Percentiles rank a stretch among this genome's conserved stretches.
These are phyloP conservation scores for Chondrilla cf. caribensis DNA, from an alignment of 37 sponge, comb jelly and placozoan species.

Conservation along the genomic window DNA sequence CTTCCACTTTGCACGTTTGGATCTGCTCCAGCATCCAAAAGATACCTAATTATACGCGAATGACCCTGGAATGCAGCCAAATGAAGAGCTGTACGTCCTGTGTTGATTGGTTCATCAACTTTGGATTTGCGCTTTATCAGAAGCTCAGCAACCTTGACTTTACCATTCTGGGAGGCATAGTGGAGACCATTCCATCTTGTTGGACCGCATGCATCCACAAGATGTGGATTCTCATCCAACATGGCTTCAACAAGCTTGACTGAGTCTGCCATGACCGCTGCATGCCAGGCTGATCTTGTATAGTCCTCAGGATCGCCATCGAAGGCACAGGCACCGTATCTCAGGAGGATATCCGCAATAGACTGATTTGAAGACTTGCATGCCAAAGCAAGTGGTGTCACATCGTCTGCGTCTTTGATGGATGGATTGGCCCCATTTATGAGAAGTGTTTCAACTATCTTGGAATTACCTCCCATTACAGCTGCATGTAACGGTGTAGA, in stretches of 20 bases:
- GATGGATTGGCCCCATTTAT: constrained; percentile 44
- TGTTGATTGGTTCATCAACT: constrained; percentile 50
- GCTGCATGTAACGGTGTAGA: constrained; percentile 60
- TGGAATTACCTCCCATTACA: constrained; percentile 42
- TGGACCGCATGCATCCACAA: constrained; percentile 41
- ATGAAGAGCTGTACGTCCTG: constrained; percentile 69
- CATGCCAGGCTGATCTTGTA: constrained; percentile 43
- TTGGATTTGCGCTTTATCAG: constrained; percentile 39
- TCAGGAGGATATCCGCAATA: constrained; percentile 45
- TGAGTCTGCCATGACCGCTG: constrained; percentile 58
- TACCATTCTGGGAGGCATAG: constrained; percentile 69
- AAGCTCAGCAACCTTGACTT: constrained; percentile 23
- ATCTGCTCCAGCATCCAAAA: too few relatives aligned
- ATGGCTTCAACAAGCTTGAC: constrained; percentile 43
- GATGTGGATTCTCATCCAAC: too few relatives aligned
- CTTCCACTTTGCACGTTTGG: constrained; percentile 22
- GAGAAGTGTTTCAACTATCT: constrained; percentile 50
- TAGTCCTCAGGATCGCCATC: constrained; percentile 44
- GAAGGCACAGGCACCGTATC: constrained; percentile 49
- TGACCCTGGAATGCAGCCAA: constrained; percentile 75
- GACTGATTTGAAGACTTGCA: constrained; percentile 49
- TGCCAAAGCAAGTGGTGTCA: constrained; percentile 61
- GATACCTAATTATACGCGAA: constrained; percentile 46
- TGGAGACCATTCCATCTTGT: constrained; percentile 73
- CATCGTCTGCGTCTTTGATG: constrained; percentile 50